phyloP scores from a whole-genome alignment of 1,140 invertebrate species.

The Nephila pilipes region DNA sequence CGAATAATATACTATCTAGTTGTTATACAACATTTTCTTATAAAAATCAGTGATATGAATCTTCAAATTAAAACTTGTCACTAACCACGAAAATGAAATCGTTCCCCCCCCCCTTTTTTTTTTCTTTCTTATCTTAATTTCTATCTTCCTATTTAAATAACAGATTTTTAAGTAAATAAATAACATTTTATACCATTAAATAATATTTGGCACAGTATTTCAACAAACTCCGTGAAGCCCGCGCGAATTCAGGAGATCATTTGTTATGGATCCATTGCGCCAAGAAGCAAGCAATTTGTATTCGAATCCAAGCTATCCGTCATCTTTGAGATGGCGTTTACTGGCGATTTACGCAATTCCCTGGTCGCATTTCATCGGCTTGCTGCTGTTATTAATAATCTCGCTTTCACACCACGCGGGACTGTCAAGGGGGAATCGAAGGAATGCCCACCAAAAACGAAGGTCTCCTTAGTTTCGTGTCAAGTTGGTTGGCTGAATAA shows the following conservation, averaged over 20 bases:
- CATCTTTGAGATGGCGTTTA: constrained; percentile 21
- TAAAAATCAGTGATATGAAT: too few relatives aligned
- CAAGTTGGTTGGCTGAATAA: constrained; percentile 14
- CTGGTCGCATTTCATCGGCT: constrained; percentile 21
- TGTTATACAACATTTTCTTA: too few relatives aligned
- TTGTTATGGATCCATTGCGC: not conserved
- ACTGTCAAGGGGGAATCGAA: not conserved
- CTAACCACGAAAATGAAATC: too few relatives aligned
- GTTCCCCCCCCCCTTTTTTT: too few relatives aligned
- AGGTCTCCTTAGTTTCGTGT: not conserved
- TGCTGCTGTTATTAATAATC: constrained; percentile 26
- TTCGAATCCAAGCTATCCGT: constrained; percentile 7
- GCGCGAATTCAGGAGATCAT: not conserved
- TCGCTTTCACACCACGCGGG: not conserved
- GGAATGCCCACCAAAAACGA: not conserved
- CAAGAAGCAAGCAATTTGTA: not conserved
- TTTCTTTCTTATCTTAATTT: too few relatives aligned
- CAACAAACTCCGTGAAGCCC: not conserved
- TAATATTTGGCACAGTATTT: too few relatives aligned
- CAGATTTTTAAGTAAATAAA: too few relatives aligned
- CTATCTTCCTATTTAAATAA: too few relatives aligned
- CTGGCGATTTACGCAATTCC: constrained; percentile 34
- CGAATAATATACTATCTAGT: too few relatives aligned
- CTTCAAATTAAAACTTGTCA: too few relatives aligned
- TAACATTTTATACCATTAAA: too few relatives aligned